Percentiles rank a stretch among this genome's conserved stretches.
Conservation (phyloP, 1,140 invertebrate species). For the Tetramorium parvispinum region DNA sequence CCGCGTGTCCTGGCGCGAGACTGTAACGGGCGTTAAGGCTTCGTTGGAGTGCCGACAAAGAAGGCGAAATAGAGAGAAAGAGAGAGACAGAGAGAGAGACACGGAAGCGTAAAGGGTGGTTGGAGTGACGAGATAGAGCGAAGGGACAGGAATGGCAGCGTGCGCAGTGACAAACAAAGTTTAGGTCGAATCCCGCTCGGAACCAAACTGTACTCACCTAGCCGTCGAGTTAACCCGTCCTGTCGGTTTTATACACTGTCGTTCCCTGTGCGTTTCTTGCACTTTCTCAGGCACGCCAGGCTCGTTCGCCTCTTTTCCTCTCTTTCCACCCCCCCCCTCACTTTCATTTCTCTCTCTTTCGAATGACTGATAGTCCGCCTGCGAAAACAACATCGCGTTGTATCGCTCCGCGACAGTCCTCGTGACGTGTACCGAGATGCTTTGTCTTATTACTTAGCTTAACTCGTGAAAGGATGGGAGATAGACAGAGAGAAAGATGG, state of each 20-base stretch:
- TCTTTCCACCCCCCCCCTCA: background rate
- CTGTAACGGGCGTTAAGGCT: slow-evolving; percentile 32
- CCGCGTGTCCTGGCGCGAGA: slow-evolving; percentile 34
- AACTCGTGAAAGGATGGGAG: background rate
- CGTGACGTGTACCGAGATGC: background rate
- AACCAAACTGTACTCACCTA: slow-evolving; percentile 80
- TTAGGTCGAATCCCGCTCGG: slow-evolving; percentile 79
- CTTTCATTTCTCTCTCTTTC: background rate
- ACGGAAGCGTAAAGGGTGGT: background rate
- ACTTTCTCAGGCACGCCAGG: slow-evolving; percentile 15
- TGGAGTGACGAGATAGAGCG: slow-evolving; percentile 77
- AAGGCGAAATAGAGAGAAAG: slow-evolving; percentile 53
- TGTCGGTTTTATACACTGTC: slow-evolving; percentile 77
- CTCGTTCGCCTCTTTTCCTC: background rate
- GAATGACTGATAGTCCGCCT: background rate
- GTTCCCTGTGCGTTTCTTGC: slow-evolving; percentile 16
- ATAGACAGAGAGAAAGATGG: background rate
- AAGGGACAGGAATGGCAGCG: slow-evolving; percentile 78
- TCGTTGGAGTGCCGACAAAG: slow-evolving; percentile 18
- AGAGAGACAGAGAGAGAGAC: slow-evolving; percentile 21
- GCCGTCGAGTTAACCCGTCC: slow-evolving; percentile 77
- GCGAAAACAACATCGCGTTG: slow-evolving; percentile 20
- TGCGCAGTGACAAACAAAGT: slow-evolving; percentile 83
- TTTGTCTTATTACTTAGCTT: slow-evolving; percentile 42
- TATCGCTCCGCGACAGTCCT: slow-evolving; percentile 11